phyloP scores from a whole-genome alignment of 2,888 invertebrate genomes.

The Gymnosoma rotundatum region DNA sequence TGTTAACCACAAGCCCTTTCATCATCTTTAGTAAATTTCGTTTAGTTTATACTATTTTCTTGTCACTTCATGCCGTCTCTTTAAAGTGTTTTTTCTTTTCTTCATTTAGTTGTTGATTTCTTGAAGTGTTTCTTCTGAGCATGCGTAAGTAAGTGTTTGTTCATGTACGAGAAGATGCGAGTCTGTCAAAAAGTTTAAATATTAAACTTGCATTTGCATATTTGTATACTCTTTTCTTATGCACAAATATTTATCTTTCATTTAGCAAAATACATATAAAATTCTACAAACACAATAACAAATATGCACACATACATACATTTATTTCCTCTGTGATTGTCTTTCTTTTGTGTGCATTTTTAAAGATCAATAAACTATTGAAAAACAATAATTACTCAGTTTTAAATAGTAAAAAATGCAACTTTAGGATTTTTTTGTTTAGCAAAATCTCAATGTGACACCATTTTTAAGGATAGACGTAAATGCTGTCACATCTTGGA shows the following conservation, averaged over 20 bases:
- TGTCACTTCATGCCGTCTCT: constrained; percentile 15
- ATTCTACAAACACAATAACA: not conserved
- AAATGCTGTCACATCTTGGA: not conserved
- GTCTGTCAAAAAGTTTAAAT: constrained; percentile 53
- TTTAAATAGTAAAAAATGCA: constrained; percentile 33
- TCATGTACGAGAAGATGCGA: constrained; percentile 45
- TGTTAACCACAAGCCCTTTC: constrained; percentile 54
- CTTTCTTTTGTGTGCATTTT: constrained; percentile 24
- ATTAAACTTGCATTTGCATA: constrained; percentile 64
- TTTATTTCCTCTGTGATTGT: constrained; percentile 12
- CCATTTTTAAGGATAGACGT: constrained; percentile 13
- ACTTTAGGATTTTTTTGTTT: constrained; percentile 8
- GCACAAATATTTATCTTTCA: constrained; percentile 67
- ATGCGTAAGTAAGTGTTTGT: constrained; percentile 71
- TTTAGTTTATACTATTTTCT: constrained; percentile 12
- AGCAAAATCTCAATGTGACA: not conserved
- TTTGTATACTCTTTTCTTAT: constrained; percentile 62
- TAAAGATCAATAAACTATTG: constrained; percentile 66
- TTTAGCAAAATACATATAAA: constrained; percentile 63
- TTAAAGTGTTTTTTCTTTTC: not conserved
- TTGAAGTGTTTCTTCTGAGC: constrained; percentile 63
- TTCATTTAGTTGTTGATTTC: constrained; percentile 26
- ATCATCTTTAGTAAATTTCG: constrained; percentile 30
- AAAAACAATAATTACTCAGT: constrained; percentile 57
- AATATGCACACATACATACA: not conserved